These are phyloP conservation scores for Drosophila bocqueti DNA, from an alignment of 1,140 invertebrate genomes.

Conservation along the genomic window DNA sequence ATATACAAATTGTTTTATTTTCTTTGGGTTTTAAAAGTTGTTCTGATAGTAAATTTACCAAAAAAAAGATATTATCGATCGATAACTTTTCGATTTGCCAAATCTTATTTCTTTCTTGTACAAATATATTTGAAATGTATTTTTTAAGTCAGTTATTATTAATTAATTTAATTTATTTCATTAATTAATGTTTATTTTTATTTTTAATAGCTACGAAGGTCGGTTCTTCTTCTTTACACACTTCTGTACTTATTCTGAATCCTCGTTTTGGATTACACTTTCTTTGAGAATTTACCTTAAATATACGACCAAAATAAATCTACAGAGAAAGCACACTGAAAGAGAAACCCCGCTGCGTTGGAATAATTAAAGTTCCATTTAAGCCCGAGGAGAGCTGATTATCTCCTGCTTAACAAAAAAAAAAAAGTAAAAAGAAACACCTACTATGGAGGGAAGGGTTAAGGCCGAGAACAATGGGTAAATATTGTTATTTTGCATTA, in stretches of 20 bases:
- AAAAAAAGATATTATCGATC: neutral
- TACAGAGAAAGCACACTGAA: conserved; percentile 1
- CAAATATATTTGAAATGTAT: too few relatives aligned
- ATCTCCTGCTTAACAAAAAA: conserved; percentile 17
- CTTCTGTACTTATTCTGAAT: neutral
- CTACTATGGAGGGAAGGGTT: neutral
- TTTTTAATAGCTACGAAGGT: too few relatives aligned
- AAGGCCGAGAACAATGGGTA: conserved; percentile 62
- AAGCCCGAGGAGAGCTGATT: conserved; percentile 27
- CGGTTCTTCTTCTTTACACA: too few relatives aligned
- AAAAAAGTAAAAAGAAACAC: conserved; percentile 3
- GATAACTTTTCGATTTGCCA: too few relatives aligned
- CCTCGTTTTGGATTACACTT: neutral
- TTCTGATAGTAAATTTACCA: too few relatives aligned
- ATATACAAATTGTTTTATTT: too few relatives aligned
- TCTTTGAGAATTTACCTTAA: neutral
- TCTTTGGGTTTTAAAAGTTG: too few relatives aligned
- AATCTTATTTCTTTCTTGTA: too few relatives aligned
- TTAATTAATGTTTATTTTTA: too few relatives aligned
- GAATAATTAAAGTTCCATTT: conserved; percentile 50
- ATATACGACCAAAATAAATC: conserved; percentile 16
- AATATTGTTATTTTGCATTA: conserved; percentile 82
- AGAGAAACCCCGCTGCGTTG: conserved; percentile 20
- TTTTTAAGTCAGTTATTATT: too few relatives aligned
- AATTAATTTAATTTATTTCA: too few relatives aligned